phyloP scores from a whole-genome alignment of 2,888 invertebrate species.

The Dolichomitus sp. region DNA sequence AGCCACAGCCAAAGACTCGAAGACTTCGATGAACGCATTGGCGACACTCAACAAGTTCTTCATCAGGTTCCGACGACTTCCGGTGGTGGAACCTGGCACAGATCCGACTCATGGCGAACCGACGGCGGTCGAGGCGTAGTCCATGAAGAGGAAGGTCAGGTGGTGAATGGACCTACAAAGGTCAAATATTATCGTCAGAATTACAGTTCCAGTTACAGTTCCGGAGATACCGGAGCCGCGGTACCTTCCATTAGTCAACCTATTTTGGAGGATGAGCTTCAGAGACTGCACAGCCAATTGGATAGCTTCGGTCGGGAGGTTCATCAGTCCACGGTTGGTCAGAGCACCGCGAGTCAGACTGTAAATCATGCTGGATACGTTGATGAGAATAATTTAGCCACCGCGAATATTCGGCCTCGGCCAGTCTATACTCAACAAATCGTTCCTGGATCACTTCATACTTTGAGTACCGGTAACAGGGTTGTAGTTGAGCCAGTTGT shows the following conservation, averaged over 20 bases:
- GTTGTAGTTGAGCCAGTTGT: neutral
- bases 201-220: slow-evolving; percentile 77
- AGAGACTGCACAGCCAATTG: slow-evolving; percentile 65
- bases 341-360: slow-evolving; percentile 7
- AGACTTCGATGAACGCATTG: slow-evolving; percentile 71
- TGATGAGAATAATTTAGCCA: neutral
- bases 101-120: slow-evolving; percentile 61
- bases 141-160: slow-evolving; percentile 69
- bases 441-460: neutral
- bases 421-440: neutral
- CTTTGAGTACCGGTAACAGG: neutral
- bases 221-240: slow-evolving; percentile 51
- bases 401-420: neutral
- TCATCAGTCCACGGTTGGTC: slow-evolving; percentile 44
- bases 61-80: slow-evolving; percentile 4
- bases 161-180: slow-evolving; percentile 72
- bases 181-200: slow-evolving; percentile 79
- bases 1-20: slow-evolving; percentile 72
- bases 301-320: slow-evolving; percentile 64
- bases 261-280: slow-evolving; percentile 61
- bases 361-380: slow-evolving; percentile 31
- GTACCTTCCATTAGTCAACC: slow-evolving; percentile 47
- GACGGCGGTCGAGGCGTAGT: slow-evolving; percentile 64
- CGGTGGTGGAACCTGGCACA: slow-evolving; percentile 66
- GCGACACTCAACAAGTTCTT: slow-evolving; percentile 17